Evolutionary conservation across 2,888 invertebrate genomes (phyloP), one percentile per base, ranked within the genome.

Genomic region (Hypselothyrea guttata): DNA sequence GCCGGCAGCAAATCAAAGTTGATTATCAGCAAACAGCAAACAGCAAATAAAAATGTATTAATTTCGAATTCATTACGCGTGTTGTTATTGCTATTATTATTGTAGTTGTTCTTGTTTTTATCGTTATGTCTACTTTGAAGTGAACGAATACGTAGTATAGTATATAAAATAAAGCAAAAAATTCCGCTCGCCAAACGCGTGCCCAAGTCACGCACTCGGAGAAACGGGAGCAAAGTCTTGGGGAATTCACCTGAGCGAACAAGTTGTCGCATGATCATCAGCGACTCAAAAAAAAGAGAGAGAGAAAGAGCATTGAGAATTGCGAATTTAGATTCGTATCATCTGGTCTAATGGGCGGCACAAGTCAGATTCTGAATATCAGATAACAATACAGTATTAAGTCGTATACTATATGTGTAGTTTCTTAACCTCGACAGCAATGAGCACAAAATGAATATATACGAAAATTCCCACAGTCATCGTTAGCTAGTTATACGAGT

Each of bases 11-110:
- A 72, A 74, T 70, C 70, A 70, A 74, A 62, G 66, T 70, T 74
- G 59, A 58, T 74, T 68, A 64, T 68, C 71, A 71, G 60, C 51
- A 56, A 56, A 35, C 71, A 71, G 60, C 51, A 56, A 56, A 35
- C 55, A 49, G 63, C 53, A 69, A 64, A 59, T 62, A 65, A 68
- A 68, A 81, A 71, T 74, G 77, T 81, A 74, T 71, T 75, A 74
- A 77, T 77, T 72, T 67, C 56, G 52, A 57, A 66, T 82, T 78
- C 72, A 77, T 82, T 70, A 82, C 66, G 55, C 52, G 58, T 69
- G 58, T 72, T 65, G 65, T 52, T 59, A 46, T 69, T 54, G 48
- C 53, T 59, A 15, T 54, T 71, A 34, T 47, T 46, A 16, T 51
- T 42, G 12, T 34, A 40, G 16, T 30, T 55, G 37, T 53, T 53